Evolutionary conservation across 2,797 vertebrate species (phyloP), one percentile per base, ranked within the genome.

Genomic region (Phrynocephalus guinanensis): DNA sequence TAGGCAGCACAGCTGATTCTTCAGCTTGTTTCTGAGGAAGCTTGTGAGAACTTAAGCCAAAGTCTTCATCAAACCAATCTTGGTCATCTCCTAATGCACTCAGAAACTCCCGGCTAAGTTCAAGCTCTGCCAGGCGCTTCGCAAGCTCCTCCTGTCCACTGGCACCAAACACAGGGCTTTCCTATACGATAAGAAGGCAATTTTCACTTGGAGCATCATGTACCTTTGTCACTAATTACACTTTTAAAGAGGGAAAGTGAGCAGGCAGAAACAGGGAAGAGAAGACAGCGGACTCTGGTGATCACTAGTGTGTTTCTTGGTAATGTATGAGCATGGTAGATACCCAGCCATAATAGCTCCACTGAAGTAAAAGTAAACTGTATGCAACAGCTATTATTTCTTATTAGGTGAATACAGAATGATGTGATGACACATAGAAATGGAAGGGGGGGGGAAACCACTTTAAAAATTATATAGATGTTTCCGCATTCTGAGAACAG

Each of bases 31-130:
- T 97, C 93, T 98, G 98, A 88, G 98, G 98, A 92, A 97, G 96
- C 94, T 97, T 97, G 16, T 70, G 97, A 66, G 98, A 98, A 92
- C 98, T 98, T 93, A 99, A 97, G 83, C 99, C 99, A 95, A 98
- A 99, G 96, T 99, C 99, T 93, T 99, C 99, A 94, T 99, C 99
- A 94, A 99, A 99, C 99, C 99, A 99, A 95, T 99, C 99, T 84
- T 98, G 98, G 79, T 99, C 98, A 63, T 99, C 98, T 86, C 97
- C 97, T 26, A 99, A 93, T 13, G 96, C 96, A 1, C 98, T 97
- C 13, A 99, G 95, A 87, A 99, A 97, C 88, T 98, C 98, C 0
- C 97, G 97, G 93, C 96, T 99, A 89, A 99, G 97, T 94, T 99
- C 98, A 92, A 99, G 97, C 94, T 99, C 98, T 3, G 98, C 97